Percentiles rank a stretch among this genome's conserved stretches.
phyloP scores from a whole-genome alignment of 2,797 vertebrate genomes.

The Melanotaenia pygmaea region DNA sequence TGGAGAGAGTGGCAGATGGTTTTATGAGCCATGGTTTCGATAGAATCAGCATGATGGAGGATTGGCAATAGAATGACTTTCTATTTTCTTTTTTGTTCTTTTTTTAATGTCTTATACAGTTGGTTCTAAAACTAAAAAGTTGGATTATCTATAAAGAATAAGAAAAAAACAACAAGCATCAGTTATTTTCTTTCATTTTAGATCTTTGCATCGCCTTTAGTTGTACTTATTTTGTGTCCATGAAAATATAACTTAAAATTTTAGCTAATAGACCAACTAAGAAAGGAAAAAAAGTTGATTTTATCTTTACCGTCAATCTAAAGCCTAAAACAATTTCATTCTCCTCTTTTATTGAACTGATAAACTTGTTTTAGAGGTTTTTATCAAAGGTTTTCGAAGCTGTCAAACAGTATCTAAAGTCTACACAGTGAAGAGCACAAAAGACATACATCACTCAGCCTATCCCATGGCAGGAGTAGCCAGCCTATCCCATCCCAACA shows the following conservation, averaged over 20 bases:
- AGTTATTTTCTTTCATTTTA: neutral
- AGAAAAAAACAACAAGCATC: neutral
- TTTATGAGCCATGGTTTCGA: constrained; percentile 61
- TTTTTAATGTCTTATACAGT: constrained; percentile 15
- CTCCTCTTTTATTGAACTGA: constrained; percentile 49
- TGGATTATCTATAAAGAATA: neutral
- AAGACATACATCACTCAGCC: constrained; percentile 70
- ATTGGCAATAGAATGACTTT: constrained; percentile 45
- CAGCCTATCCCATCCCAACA: constrained; percentile 74
- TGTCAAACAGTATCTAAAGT: constrained; percentile 57
- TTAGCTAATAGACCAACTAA: neutral
- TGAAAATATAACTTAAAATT: neutral
- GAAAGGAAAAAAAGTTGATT: constrained; percentile 1
- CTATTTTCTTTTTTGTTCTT: constrained; percentile 12
- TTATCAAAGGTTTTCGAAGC: constrained; percentile 58
- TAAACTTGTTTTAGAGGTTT: constrained; percentile 24
- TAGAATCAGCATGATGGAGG: constrained; percentile 63
- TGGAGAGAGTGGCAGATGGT: constrained; percentile 73
- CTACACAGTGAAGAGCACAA: constrained; percentile 57
- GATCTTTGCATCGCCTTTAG: neutral
- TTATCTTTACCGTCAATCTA: constrained; percentile 14
- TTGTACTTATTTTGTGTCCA: neutral
- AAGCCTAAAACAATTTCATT: constrained; percentile 11
- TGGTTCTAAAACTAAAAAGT: constrained; percentile 13
- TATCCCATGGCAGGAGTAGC: constrained; percentile 67